phyloP scores from a whole-genome alignment of 2,797 vertebrate genomes.

The Vultur gryphus region DNA sequence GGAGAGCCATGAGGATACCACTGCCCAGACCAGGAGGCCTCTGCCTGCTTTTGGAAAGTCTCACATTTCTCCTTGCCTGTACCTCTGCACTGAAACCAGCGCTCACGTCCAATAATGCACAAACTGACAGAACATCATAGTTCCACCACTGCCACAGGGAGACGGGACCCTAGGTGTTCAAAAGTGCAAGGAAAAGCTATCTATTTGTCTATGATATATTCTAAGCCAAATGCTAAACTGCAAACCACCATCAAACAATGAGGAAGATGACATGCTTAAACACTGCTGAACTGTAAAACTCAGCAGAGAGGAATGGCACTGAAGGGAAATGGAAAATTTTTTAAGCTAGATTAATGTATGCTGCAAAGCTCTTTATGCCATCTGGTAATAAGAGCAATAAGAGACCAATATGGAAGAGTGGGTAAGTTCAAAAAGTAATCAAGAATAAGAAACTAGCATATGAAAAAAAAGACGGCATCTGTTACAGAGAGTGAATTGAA shows the following conservation, averaged over 20 bases:
- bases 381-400: constrained; percentile 30
- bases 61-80: not conserved
- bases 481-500: not conserved
- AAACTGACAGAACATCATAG: not conserved
- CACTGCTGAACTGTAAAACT: not conserved
- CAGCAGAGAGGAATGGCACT: not conserved
- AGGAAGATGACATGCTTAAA: not conserved
- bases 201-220: not conserved
- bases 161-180: fast-evolving
- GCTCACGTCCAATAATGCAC: not conserved
- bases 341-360: not conserved
- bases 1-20: fast-evolving
- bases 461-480: not conserved
- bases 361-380: not conserved
- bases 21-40: not conserved
- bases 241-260: not conserved
- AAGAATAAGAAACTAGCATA: not conserved
- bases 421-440: not conserved
- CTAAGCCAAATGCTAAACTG: not conserved
- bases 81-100: not conserved
- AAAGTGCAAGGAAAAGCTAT: not conserved
- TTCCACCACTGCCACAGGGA: not conserved
- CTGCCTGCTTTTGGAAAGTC: not conserved
- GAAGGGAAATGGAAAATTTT: not conserved
- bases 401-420: not conserved